Percentiles rank a stretch among this genome's conserved stretches.
Conservation (phyloP, 2,888 invertebrate species). For the Kuschelorhynchus macadamiae region DNA sequence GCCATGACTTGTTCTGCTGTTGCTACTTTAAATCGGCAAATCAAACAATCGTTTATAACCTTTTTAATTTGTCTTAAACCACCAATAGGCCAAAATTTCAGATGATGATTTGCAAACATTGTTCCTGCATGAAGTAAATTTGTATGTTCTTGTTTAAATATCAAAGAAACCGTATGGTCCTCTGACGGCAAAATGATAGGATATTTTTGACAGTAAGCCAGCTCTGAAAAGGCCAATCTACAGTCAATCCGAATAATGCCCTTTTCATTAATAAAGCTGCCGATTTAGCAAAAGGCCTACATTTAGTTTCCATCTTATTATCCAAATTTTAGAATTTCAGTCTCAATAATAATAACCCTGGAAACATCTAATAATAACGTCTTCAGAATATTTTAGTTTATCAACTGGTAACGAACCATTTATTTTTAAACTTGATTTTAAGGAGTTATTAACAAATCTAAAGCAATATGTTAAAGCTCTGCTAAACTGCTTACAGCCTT, state of each 20-base stretch:
- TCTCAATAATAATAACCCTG: too few relatives aligned
- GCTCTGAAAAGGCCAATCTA: not conserved
- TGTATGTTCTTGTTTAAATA: not conserved
- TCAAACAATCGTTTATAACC: not conserved
- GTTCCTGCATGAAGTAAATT: not conserved
- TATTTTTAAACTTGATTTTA: not conserved
- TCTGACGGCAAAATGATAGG: not conserved
- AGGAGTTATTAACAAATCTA: not conserved
- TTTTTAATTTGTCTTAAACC: constrained; percentile 1
- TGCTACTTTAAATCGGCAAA: too few relatives aligned
- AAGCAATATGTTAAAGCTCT: not conserved
- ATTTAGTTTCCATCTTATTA: too few relatives aligned
- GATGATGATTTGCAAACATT: not conserved
- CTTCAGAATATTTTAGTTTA: too few relatives aligned
- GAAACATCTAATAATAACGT: too few relatives aligned
- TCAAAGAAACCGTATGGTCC: not conserved
- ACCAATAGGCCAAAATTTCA: not conserved
- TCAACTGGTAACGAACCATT: not conserved
- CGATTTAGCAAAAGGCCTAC: too few relatives aligned
- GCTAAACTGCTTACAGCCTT: not conserved
- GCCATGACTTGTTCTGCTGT: not conserved
- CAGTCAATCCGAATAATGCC: not conserved
- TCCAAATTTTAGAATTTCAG: too few relatives aligned
- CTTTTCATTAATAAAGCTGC: not conserved
- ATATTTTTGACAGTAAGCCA: not conserved